Conservation (phyloP, 2,797 vertebrate species). For the Limnodromus scolopaceus region DNA sequence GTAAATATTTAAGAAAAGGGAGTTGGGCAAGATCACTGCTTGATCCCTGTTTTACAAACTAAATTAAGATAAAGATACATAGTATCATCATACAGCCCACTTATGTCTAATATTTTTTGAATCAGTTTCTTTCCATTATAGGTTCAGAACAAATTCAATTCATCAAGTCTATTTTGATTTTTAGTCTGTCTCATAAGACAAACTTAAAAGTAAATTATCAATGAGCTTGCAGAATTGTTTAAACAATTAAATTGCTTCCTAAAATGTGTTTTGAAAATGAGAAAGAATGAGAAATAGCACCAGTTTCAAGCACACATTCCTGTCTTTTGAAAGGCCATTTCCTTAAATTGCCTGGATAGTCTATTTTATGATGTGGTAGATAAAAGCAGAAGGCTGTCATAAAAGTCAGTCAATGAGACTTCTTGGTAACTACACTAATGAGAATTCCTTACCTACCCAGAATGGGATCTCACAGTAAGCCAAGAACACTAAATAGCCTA, state of each 20-base stretch:
- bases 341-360: background rate
- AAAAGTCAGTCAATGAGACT: background rate
- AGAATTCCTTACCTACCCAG: background rate
- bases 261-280: background rate
- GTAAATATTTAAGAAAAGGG: background rate
- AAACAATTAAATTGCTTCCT: background rate
- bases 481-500: constrained; percentile 1
- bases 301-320: background rate
- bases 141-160: background rate
- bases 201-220: background rate
- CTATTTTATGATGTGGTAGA: background rate
- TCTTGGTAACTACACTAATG: background rate
- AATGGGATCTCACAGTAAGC: background rate
- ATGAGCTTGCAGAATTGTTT: background rate
- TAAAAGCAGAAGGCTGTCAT: background rate
- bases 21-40: background rate
- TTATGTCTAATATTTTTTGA: background rate
- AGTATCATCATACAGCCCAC: background rate
- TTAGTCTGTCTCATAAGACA: background rate
- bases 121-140: background rate
- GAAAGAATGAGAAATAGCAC: background rate
- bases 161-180: background rate
- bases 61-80: background rate
- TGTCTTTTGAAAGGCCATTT: background rate
- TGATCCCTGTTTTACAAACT: background rate